Base-by-base conservation (phyloP, 1,140 invertebrate species). In the Copidosoma floridanum region DNA sequence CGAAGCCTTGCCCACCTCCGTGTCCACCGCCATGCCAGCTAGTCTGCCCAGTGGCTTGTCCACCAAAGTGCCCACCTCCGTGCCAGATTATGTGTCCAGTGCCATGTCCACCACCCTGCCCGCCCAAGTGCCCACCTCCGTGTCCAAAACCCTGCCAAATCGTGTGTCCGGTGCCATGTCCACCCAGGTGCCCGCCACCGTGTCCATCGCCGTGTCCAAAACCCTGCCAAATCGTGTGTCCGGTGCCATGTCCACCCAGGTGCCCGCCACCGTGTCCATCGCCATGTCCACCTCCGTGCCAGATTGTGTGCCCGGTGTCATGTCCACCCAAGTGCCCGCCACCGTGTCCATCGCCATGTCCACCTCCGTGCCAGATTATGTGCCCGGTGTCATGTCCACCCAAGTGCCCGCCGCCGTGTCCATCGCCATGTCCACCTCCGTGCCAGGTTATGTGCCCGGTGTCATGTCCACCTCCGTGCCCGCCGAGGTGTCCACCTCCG, bases 361-460 rank as follows among this genome's bases (percentile, higher is more conserved):
- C 5, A 40, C 50, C 32, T 35, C 14, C 32, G 6, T 35, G 32
- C 32, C 52, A 37, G 8, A 1, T 51, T 27, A 48, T n/a, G n/a
- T n/a, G n/a, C n/a, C 32, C 32, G 14, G 32, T 14, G 32, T 14
- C 14, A 7, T 51, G 48, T 14, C 29, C 48, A n/a, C 16, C 29
- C 2, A 10, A 11, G 7, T 53, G 51, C 14, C 21, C 26, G 4
- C 26, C 40, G 7, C 24, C 52, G 6, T 55, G 52, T 18, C 38
- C 24, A 32, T 38, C 51, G 2, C 27, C 27, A 21, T 51, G 37
- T 44, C 52, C 27, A 35, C 21, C 26, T 16, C 29, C 52, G 38
- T 26, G 14, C 38, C 10, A 61, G 67, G 12, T 55, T 32, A 12
- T 21, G 21, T 14, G 27, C 51, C 4, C 43, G 16, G n/a, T n/a